Evolutionary conservation across 1,140 invertebrate genomes (phyloP), one percentile per base, ranked within the genome.

Genomic region (Penaeus chinensis): DNA sequence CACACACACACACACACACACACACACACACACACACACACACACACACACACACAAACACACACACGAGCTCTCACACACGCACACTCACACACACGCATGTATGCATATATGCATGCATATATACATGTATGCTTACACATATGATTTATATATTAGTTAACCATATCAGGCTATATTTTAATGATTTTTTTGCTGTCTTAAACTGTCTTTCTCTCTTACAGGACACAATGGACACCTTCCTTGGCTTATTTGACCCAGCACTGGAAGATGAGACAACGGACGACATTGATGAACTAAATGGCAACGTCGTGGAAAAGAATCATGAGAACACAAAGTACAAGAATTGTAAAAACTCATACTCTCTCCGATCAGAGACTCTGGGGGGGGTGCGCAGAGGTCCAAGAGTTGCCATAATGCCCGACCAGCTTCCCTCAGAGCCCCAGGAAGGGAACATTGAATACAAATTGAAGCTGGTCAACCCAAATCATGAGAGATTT

Each of bases 401-500:
- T 5, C 79, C 86, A 19, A 87, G 71, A 10, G 86, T 87, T 7
- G 80, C 81, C 66, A 65, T 86, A 37, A 81, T 93, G 80, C 92
- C 92, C 24, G 92, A 91, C 78, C 91, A 92, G 85, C 92, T 99
- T 60, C 97, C 98, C 0, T 97, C 97, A 0, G 97, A 98, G 92
- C 96, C 96, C 0, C 95, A 97, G 91, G 94, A 96, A 85, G 97
- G 97, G 13, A 98, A 98, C 92, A 95, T 98, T 60, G 97, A 98
- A 92, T 98, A 98, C 92, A 98, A 98, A 93, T 92, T 98, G 76
- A 98, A 98, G 91, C 92, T 97, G 83, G 95, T 97, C 5, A 96
- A 95, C 92, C 96, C 96, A 2, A 96, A 96, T 18, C 95, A 95
- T 92, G 95, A 96, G 90, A 93, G 96, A 77, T 97, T 98, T 91